Conservation (phyloP, 2,797 vertebrate genomes). For the Rhinophrynus dorsalis region DNA sequence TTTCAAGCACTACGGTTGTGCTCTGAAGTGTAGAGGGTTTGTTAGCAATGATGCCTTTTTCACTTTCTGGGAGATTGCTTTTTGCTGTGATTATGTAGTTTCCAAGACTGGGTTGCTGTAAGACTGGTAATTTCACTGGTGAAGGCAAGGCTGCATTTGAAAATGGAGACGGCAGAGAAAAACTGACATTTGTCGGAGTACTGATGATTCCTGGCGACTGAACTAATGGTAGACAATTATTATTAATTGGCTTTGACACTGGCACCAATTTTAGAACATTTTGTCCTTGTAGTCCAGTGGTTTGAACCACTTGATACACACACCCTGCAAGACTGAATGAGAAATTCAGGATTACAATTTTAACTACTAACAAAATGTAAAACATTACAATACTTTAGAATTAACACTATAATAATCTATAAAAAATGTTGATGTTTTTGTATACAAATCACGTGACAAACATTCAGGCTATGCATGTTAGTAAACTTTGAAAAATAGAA, state of each 20-base stretch:
- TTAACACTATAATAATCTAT: too few species aligned
- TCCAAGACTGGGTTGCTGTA: conserved; percentile 60
- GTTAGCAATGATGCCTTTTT: conserved; percentile 54
- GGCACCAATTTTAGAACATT: conserved; percentile 74
- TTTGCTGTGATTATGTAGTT: conserved; percentile 61
- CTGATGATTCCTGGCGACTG: conserved; percentile 61
- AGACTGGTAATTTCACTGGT: conserved; percentile 60
- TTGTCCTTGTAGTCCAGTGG: conserved; percentile 67
- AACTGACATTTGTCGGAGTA: conserved; percentile 56
- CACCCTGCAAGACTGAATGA: conserved; percentile 73
- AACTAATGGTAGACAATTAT: conserved; percentile 57
- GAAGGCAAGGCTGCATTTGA: conserved; percentile 54
- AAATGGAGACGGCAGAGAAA: conserved; percentile 64
- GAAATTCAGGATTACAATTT: too few species aligned
- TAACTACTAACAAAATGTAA: too few species aligned
- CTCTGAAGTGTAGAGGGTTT: conserved; percentile 57
- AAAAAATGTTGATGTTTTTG: too few species aligned
- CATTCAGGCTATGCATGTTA: too few species aligned
- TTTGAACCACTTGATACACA: conserved; percentile 70
- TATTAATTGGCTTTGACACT: conserved; percentile 66
- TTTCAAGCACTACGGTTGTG: conserved; percentile 22
- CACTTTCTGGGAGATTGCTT: conserved; percentile 55
- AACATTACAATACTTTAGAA: too few species aligned
- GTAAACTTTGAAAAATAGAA: too few species aligned
- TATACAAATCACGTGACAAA: too few species aligned